Evolutionary conservation across 2,113 vertebrate genomes (phyloP).

Genomic region (Toxotes chatareus): DNA sequence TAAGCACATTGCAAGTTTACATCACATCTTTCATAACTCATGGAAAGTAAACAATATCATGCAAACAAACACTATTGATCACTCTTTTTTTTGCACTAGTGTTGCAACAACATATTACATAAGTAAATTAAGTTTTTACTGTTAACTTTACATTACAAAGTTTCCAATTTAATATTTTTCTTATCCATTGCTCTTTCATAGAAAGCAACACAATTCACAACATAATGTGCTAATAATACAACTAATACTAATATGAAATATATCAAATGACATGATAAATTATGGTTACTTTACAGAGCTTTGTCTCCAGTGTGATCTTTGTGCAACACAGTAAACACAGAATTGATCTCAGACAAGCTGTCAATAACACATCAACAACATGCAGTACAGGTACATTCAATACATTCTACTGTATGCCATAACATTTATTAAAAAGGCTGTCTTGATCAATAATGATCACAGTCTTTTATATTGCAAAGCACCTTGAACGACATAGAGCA

Average conservation of each 20-base stretch:
- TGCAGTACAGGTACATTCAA: slow-evolving; percentile 36
- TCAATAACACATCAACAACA: slow-evolving; percentile 19
- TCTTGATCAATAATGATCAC: slow-evolving; percentile 14
- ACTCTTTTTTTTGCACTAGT: not conserved
- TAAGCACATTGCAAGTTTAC: slow-evolving; percentile 22
- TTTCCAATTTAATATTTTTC: slow-evolving; percentile 1
- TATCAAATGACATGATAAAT: not conserved
- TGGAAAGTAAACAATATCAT: slow-evolving; percentile 18
- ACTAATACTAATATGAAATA: slow-evolving; percentile 1
- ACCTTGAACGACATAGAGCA: not conserved
- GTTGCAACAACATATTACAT: not conserved
- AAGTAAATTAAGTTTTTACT: not conserved
- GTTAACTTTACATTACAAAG: not conserved
- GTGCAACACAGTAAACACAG: slow-evolving; percentile 14
- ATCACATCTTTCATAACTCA: slow-evolving; percentile 9
- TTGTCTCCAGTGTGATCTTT: not conserved
- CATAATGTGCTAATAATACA: not conserved
- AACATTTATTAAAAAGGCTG: slow-evolving; percentile 25
- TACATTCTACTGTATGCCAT: not conserved
- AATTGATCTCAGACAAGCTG: not conserved
- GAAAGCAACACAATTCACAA: slow-evolving; percentile 41
- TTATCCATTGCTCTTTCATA: not conserved
- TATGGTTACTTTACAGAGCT: not conserved
- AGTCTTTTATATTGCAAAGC: slow-evolving; percentile 3
- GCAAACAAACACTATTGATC: slow-evolving; percentile 15